phyloP scores from a whole-genome alignment of 1,140 invertebrate genomes.

The Drosophila bocki region DNA sequence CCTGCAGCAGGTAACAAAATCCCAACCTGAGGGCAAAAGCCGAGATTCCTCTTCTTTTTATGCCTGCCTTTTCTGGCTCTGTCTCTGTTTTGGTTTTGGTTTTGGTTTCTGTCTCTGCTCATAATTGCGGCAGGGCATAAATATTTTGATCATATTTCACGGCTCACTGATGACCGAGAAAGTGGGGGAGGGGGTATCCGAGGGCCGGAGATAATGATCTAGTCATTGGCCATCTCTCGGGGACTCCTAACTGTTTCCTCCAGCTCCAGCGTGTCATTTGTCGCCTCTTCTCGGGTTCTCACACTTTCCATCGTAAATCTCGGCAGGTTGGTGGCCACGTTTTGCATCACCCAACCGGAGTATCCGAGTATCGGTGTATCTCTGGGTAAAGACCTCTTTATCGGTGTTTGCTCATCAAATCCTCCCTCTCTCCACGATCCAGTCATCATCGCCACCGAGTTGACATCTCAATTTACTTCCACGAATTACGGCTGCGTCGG shows the following conservation, averaged over 20 bases:
- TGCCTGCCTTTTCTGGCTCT: slow-evolving; percentile 18
- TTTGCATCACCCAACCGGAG: slow-evolving; percentile 66
- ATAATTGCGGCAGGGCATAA: slow-evolving; percentile 75
- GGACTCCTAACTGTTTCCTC: slow-evolving; percentile 34
- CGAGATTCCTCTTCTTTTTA: slow-evolving; percentile 34
- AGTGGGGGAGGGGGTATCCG: slow-evolving; percentile 4
- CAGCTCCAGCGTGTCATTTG: slow-evolving; percentile 55
- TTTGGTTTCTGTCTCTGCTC: slow-evolving; percentile 24
- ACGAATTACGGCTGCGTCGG: slow-evolving; percentile 57
- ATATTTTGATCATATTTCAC: slow-evolving; percentile 83
- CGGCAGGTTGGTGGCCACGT: slow-evolving; percentile 54
- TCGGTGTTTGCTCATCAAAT: slow-evolving; percentile 65
- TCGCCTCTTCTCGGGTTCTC: slow-evolving; percentile 69
- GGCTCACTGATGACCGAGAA: slow-evolving; percentile 58
- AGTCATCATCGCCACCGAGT: slow-evolving; percentile 40
- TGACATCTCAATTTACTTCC: slow-evolving; percentile 81
- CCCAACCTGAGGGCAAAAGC: slow-evolving; percentile 56
- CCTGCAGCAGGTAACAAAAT: slow-evolving; percentile 67
- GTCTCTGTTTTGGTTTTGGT: slow-evolving; percentile 3
- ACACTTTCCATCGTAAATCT: slow-evolving; percentile 83
- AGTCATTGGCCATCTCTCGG: slow-evolving; percentile 48
- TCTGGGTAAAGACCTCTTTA: slow-evolving; percentile 45
- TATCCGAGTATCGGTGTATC: slow-evolving; percentile 15
- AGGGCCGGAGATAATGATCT: slow-evolving; percentile 54
- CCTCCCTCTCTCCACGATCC: slow-evolving; percentile 1